Evolutionary conservation across 1,140 invertebrate species (phyloP).

Genomic region (Drosophila grimshawi): DNA sequence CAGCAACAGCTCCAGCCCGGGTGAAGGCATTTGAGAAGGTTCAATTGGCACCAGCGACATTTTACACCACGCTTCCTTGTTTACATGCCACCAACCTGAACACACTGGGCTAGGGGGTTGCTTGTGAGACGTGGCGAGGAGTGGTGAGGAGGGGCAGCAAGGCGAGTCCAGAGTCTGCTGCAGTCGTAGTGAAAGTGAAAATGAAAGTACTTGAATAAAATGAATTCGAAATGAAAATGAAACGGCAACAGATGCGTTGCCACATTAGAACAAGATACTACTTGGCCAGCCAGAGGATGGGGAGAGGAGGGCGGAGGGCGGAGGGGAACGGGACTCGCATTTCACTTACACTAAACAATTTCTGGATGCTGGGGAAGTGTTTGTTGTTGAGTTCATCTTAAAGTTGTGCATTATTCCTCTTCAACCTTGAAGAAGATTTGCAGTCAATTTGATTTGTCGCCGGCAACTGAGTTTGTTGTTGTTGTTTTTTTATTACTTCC

Average conservation of each 20-base stretch:
- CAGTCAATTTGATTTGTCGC: constrained; percentile 59
- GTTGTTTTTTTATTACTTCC: constrained; percentile 66
- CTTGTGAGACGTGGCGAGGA: not conserved
- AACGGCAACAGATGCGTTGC: constrained; percentile 69
- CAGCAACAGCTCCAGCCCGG: not conserved
- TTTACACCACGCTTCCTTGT: constrained; percentile 73
- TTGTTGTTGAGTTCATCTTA: constrained; percentile 22
- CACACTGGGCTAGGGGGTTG: constrained; percentile 1
- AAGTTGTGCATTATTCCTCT: constrained; percentile 18
- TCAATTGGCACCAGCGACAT: constrained; percentile 78
- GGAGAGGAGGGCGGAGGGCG: too few relatives aligned
- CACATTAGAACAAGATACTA: constrained; percentile 24
- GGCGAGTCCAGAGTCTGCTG: not conserved
- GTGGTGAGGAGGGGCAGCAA: not conserved
- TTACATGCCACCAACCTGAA: constrained; percentile 57
- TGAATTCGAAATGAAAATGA: constrained; percentile 71
- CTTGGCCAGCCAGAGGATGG: not conserved
- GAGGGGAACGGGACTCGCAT: constrained; percentile 10
- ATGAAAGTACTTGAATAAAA: constrained; percentile 74
- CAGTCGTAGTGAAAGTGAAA: constrained; percentile 47
- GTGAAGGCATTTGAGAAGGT: constrained; percentile 48
- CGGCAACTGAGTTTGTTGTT: not conserved
- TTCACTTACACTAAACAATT: constrained; percentile 21
- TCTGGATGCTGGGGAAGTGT: not conserved
- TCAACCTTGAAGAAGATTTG: constrained; percentile 39